Evolutionary conservation across 2,797 vertebrate genomes (phyloP).

Genomic region (Melanotaenia boesemani): DNA sequence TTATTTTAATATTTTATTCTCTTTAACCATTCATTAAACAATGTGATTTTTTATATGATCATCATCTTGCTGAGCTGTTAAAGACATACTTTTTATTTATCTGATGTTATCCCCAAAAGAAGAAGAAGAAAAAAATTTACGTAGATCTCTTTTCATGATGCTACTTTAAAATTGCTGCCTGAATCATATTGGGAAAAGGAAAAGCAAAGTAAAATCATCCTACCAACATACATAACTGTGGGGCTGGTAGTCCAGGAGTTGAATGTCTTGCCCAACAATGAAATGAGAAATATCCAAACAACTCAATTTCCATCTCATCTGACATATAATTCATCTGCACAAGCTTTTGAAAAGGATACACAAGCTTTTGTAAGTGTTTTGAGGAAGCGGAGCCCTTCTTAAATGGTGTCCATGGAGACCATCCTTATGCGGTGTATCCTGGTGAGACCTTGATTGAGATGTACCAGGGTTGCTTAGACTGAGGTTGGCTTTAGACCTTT

Average conservation of each 20-base stretch:
- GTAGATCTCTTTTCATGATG: neutral
- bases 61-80: neutral
- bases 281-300: neutral
- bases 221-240: neutral
- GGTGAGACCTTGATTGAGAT: neutral
- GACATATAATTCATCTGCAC: slow-evolving; percentile 1
- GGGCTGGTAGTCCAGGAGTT: neutral
- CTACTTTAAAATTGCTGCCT: neutral
- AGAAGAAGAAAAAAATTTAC: neutral
- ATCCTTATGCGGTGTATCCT: neutral
- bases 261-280: neutral
- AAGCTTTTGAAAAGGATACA: slow-evolving; percentile 9
- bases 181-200: neutral
- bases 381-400: neutral
- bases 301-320: neutral
- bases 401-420: slow-evolving; percentile 14
- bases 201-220: neutral
- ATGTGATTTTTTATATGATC: neutral
- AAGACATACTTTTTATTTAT: neutral
- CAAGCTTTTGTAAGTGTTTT: neutral
- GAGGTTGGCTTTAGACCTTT: neutral
- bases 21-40: neutral
- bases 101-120: neutral
- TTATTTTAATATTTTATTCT: neutral
- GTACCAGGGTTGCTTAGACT: neutral